Conservation (phyloP, 1,140 invertebrate species). For the Drosophila pseudoananassae region DNA sequence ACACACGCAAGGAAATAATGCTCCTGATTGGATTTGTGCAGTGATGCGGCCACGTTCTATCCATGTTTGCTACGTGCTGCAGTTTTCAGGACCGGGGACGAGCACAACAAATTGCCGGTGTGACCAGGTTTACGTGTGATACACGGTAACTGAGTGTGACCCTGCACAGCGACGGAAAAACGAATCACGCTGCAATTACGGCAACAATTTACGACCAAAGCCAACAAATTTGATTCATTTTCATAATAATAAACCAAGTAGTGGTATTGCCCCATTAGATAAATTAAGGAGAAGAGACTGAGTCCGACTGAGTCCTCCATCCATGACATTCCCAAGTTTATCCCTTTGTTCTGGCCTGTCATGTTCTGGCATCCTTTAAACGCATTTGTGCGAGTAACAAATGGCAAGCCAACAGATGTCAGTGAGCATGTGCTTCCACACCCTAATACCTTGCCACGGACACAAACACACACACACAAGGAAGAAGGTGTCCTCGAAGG, state of each 20-base stretch:
- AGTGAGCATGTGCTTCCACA: constrained; percentile 7
- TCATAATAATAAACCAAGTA: not conserved
- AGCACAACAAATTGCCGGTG: constrained; percentile 45
- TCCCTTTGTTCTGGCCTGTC: not conserved
- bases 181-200: constrained; percentile 7
- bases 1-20: constrained; percentile 47
- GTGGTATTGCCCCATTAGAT: not conserved
- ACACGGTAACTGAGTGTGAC: constrained; percentile 31
- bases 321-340: constrained; percentile 18
- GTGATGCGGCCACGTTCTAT: constrained; percentile 50
- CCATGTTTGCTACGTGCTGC: constrained; percentile 59
- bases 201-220: not conserved
- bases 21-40: constrained; percentile 72
- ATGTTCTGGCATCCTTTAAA: constrained; percentile 19
- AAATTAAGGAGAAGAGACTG: constrained; percentile 1
- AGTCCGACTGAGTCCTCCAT: not conserved
- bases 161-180: constrained; percentile 6
- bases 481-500: not conserved
- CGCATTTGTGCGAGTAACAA: constrained; percentile 37
- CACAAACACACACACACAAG: not conserved
- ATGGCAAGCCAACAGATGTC: constrained; percentile 36
- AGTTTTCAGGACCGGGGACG: constrained; percentile 3
- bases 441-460: constrained; percentile 16
- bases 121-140: constrained; percentile 16
- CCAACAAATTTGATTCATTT: not conserved